A percentile compares a stretch with the other conserved stretches of the same genome.
phyloP scores from a whole-genome alignment of 2,113 vertebrate species.

The Poeciliopsis occidentalis region DNA sequence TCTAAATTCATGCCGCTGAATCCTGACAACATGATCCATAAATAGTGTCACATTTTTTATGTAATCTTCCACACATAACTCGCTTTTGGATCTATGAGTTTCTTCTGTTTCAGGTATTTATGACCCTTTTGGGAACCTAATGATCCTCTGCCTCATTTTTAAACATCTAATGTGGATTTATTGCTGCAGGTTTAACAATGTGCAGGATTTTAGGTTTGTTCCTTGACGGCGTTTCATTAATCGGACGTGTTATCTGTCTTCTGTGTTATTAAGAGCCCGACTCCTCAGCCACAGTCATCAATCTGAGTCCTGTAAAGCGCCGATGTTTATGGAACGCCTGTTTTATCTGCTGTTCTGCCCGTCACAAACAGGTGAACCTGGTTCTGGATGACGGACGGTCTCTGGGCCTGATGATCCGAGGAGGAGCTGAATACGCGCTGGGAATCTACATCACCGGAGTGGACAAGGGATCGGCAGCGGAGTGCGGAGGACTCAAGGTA shows the following conservation, averaged over 20 bases:
- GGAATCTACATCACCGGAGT: constrained; percentile 97
- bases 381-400: constrained; percentile 93
- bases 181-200: constrained; percentile 1
- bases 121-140: not conserved
- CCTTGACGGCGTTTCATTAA: not conserved
- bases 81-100: not conserved
- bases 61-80: not conserved
- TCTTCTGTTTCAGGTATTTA: not conserved
- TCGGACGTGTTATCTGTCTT: not conserved
- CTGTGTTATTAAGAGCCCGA: not conserved
- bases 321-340: not conserved
- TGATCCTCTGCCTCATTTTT: not conserved
- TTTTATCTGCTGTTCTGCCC: constrained; percentile 5
- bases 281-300: not conserved
- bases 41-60: not conserved
- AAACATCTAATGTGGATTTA: not conserved
- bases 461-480: constrained; percentile 91
- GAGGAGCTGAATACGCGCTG: constrained; percentile 92
- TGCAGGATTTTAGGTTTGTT: not conserved
- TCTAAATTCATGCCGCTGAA: not conserved
- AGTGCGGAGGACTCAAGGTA: constrained; percentile 94
- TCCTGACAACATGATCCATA: not conserved
- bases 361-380: constrained; percentile 87
- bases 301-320: not conserved
- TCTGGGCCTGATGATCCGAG: constrained; percentile 93